A percentile compares a stretch with the other conserved stretches of the same genome.
Evolutionary conservation across 2,113 vertebrate species (phyloP).

Genomic region (Vulpes lagopus): DNA sequence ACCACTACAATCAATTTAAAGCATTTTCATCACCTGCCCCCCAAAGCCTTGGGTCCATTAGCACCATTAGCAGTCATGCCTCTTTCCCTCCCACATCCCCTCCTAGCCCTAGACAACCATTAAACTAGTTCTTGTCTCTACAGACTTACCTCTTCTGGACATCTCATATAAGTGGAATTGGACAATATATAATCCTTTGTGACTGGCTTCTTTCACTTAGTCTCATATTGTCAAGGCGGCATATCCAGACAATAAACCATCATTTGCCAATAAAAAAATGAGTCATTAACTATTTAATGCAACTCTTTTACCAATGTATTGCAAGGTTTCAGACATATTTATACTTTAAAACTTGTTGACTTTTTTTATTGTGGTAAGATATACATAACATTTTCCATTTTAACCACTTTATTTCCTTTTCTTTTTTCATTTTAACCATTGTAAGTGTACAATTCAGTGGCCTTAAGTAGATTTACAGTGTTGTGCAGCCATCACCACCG

Average conservation of each 20-base stretch:
- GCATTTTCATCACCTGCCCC: not conserved
- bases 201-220: not conserved
- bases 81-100: not conserved
- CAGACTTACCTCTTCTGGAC: not conserved
- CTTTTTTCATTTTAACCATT: not conserved
- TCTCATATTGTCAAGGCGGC: not conserved
- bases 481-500: not conserved
- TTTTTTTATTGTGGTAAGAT: not conserved
- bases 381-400: not conserved
- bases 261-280: not conserved
- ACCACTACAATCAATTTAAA: not conserved
- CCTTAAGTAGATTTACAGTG: not conserved
- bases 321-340: conserved; percentile 20
- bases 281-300: not conserved
- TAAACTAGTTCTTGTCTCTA: not conserved
- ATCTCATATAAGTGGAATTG: not conserved
- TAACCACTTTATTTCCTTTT: not conserved
- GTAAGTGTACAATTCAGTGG: not conserved
- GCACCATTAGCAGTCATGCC: not conserved
- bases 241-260: not conserved
- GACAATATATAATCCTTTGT: not conserved
- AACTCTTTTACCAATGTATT: not conserved
- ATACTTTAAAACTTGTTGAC: not conserved
- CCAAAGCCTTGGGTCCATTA: not conserved
- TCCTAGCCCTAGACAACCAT: not conserved